Evolutionary conservation across 1,140 invertebrate species (phyloP).

Genomic region (Diorhabda elongata): DNA sequence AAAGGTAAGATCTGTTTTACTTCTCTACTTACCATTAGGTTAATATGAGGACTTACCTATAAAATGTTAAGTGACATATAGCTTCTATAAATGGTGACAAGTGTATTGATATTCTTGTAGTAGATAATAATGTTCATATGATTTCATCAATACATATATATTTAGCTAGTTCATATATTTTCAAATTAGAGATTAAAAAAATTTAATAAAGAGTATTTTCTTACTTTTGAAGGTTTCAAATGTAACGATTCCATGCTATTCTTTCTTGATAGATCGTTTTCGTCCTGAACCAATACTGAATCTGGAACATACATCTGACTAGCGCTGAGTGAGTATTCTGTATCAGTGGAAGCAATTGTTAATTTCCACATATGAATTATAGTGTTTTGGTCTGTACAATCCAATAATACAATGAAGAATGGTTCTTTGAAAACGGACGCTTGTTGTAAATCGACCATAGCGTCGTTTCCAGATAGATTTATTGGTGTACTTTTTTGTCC

Average conservation of each 20-base stretch:
- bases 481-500: conserved; percentile 48
- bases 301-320: conserved; percentile 89
- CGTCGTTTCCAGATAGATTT: conserved; percentile 52
- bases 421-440: conserved; percentile 86
- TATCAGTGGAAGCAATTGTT: conserved; percentile 71
- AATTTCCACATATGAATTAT: conserved; percentile 95
- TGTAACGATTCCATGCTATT: conserved; percentile 46
- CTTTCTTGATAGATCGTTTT: conserved; percentile 56
- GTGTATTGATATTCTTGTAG: no score
- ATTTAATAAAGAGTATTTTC: background rate
- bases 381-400: conserved; percentile 77
- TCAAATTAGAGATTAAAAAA: no score
- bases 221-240: conserved; percentile 41
- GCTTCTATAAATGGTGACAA: no score
- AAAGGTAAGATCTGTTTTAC: conserved; percentile 63
- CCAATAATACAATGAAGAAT: conserved; percentile 91
- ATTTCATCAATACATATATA: no score
- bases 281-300: conserved; percentile 79
- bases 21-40: conserved; percentile 41
- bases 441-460: conserved; percentile 86
- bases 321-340: conserved; percentile 40
- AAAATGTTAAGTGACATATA: no score
- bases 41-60: conserved; percentile 41
- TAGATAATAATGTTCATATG: no score
- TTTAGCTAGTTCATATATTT: no score